Conservation (phyloP, 2,888 invertebrate genomes). For the Chloromyia formosa region DNA sequence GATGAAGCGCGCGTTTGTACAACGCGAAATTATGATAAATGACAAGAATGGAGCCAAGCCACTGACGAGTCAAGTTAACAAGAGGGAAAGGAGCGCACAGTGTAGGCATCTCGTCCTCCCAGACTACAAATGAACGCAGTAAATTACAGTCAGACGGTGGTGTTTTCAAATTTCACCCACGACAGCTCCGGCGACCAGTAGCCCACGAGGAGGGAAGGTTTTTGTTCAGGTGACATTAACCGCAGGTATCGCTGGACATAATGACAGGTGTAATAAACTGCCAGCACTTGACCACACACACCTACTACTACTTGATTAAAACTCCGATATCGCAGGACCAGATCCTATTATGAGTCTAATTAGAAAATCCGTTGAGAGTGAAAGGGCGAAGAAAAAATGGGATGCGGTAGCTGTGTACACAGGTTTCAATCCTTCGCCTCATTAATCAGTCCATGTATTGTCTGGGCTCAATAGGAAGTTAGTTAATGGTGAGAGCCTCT, state of each 20-base stretch:
- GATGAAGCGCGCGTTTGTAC: constrained; percentile 26
- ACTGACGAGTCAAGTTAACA: constrained; percentile 12
- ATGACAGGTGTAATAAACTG: constrained; percentile 39
- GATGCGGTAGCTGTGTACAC: not conserved
- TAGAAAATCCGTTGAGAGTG: not conserved
- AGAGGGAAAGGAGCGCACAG: not conserved
- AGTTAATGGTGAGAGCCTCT: not conserved
- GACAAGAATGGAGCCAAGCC: constrained; percentile 42
- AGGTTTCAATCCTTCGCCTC: constrained; percentile 3
- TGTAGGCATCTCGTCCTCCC: not conserved
- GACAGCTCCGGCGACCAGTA: constrained; percentile 1
- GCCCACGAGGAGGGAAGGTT: not conserved
- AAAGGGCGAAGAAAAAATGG: not conserved
- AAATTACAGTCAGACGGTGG: constrained; percentile 16
- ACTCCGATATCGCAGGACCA: constrained; percentile 1
- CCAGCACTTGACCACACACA: constrained; percentile 31
- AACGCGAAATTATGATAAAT: constrained; percentile 46
- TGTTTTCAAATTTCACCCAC: not conserved
- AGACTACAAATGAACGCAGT: not conserved
- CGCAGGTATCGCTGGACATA: constrained; percentile 29
- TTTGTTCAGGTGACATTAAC: constrained; percentile 37
- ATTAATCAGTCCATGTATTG: constrained; percentile 14
- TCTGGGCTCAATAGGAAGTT: not conserved
- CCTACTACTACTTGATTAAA: constrained; percentile 21
- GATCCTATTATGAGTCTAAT: constrained; percentile 26